A percentile compares a stretch with the other conserved stretches of the same genome.
Conservation (phyloP, 2,797 vertebrate species). For the Octomys mimax region DNA sequence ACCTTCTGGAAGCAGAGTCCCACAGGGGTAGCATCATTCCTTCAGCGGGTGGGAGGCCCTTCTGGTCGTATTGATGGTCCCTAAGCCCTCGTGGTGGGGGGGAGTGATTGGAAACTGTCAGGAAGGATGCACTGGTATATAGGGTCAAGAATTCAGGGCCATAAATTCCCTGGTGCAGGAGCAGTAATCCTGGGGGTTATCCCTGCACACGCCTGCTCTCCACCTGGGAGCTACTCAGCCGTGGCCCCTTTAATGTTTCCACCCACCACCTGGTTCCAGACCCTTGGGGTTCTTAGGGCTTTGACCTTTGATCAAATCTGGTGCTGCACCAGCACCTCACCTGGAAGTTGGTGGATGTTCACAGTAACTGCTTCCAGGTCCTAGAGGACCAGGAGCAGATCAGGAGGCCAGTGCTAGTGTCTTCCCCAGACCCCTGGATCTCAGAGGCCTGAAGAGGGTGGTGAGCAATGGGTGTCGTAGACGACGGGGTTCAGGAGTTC, state of each 20-base stretch:
- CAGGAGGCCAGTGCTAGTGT: neutral
- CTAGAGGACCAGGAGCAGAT: neutral
- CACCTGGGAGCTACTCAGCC: neutral
- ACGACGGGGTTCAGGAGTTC: neutral
- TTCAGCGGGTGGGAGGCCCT: neutral
- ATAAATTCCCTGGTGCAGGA: neutral
- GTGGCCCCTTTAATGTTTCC: neutral
- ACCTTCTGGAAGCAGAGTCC: slow-evolving; percentile 63
- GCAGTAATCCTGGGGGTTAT: slow-evolving; percentile 43
- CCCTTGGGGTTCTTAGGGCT: neutral
- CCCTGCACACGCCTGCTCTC: neutral
- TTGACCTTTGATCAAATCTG: neutral
- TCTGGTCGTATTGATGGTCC: neutral
- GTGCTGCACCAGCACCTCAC: neutral
- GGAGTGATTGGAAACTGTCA: neutral
- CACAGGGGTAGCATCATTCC: neutral
- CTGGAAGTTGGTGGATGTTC: neutral
- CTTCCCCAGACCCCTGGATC: neutral
- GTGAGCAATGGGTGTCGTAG: neutral
- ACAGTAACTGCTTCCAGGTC: neutral
- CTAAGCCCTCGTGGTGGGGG: neutral
- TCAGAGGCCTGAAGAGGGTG: neutral
- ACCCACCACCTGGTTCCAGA: neutral
- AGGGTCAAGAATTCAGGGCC: neutral
- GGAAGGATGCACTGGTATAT: rapidly evolving